A percentile compares a stretch with the other conserved stretches of the same genome.
These are phyloP conservation scores for Brachycybe producta DNA, from an alignment of 2,888 invertebrate species.

Conservation along the genomic window DNA sequence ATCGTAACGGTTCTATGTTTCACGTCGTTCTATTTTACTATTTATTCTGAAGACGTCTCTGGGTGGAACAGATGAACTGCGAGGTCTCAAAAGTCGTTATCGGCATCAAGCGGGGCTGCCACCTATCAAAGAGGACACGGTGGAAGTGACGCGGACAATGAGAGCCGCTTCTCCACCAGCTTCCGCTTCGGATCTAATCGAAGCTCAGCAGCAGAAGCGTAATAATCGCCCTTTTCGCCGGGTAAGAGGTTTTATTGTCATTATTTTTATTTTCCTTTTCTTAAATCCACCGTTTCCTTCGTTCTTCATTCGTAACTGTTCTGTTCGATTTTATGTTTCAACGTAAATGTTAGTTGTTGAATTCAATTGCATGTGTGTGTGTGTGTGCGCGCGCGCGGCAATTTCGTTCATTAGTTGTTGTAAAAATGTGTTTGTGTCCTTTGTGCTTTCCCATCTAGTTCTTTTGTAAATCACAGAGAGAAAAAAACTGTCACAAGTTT, in stretches of 20 bases:
- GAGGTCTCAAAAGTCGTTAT: slow-evolving; percentile 50
- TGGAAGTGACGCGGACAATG: slow-evolving; percentile 87
- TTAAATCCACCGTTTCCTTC: too few species aligned
- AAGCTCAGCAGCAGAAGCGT: slow-evolving; percentile 66
- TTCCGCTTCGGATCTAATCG: slow-evolving; percentile 75
- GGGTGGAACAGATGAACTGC: slow-evolving; percentile 76
- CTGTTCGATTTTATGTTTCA: too few species aligned
- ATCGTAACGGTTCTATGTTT: too few species aligned
- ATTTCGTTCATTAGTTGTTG: too few species aligned
- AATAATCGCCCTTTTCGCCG: slow-evolving; percentile 46
- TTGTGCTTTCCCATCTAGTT: too few species aligned
- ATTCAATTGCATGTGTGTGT: too few species aligned
- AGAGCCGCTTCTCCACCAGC: slow-evolving; percentile 89
- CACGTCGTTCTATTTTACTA: slow-evolving; percentile 4
- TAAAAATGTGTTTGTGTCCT: too few species aligned
- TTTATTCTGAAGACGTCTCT: slow-evolving; percentile 44
- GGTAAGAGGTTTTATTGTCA: slow-evolving; percentile 11
- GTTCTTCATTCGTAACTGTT: too few species aligned
- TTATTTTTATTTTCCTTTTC: slow-evolving; percentile 1
- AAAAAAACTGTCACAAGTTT: too few species aligned
- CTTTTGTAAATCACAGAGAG: too few species aligned
- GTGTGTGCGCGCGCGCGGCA: too few species aligned
- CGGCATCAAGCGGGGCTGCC: slow-evolving; percentile 53
- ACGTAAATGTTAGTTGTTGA: too few species aligned
- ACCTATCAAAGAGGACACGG: slow-evolving; percentile 75